These are phyloP conservation scores for Rhinella marina DNA, from an alignment of 2,797 vertebrate species.

Conservation along the genomic window DNA sequence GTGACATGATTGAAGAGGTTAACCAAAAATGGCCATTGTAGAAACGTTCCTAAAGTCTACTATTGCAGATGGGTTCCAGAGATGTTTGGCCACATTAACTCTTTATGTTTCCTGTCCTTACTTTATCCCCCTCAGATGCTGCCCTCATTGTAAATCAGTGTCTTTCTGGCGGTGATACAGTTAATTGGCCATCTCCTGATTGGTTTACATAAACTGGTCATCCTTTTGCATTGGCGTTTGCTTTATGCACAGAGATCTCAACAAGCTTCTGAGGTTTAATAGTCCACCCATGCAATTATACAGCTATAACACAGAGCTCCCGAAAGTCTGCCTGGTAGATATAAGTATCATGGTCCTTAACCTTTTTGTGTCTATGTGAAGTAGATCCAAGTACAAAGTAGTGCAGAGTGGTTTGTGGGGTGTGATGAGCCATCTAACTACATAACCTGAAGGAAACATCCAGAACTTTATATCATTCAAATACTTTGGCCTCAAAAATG, in stretches of 20 bases:
- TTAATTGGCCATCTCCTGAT: background rate
- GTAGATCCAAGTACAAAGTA: background rate
- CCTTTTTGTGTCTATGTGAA: background rate
- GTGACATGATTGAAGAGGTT: conserved; percentile 33
- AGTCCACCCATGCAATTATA: background rate
- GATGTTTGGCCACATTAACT: background rate
- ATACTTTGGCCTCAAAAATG: background rate
- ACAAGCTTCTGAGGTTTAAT: background rate
- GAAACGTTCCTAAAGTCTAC: conserved; percentile 18
- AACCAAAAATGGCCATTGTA: conserved; percentile 41
- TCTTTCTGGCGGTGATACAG: background rate
- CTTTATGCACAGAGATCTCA: background rate
- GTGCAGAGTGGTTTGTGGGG: background rate
- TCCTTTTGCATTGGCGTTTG: background rate
- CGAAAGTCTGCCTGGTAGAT: background rate
- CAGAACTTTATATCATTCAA: background rate
- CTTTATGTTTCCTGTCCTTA: background rate
- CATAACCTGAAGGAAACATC: background rate
- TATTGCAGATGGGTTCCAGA: conserved; percentile 3
- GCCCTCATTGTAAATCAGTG: background rate
- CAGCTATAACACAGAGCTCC: background rate
- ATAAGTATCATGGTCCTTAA: background rate
- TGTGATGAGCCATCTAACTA: background rate
- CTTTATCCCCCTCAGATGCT: background rate
- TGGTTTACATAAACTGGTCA: background rate